phyloP scores from a whole-genome alignment of 2,888 invertebrate genomes.

The Acanthosoma haemorrhoidale region DNA sequence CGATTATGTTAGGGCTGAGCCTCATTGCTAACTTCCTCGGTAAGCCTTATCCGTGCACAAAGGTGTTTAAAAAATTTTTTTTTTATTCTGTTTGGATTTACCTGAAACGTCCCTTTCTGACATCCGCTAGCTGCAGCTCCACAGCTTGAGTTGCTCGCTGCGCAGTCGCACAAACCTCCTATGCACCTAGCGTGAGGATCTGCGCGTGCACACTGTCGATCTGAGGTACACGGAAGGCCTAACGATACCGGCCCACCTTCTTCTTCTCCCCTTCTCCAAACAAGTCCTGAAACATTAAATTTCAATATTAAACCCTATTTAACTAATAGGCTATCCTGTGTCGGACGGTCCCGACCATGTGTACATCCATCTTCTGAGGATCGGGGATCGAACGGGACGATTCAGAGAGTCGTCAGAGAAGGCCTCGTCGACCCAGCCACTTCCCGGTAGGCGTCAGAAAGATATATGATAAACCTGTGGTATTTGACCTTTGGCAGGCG shows the following conservation, averaged over 20 bases:
- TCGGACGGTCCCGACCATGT: no score
- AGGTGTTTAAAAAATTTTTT: background rate
- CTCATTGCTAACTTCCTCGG: no score
- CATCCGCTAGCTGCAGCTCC: conserved; percentile 71
- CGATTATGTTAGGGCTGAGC: no score
- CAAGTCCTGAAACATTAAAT: conserved; percentile 33
- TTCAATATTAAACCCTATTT: no score
- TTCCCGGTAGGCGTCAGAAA: no score
- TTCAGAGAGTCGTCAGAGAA: no score
- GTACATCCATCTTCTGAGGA: no score
- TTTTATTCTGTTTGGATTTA: conserved; percentile 44
- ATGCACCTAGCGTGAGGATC: conserved; percentile 72
- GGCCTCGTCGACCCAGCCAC: no score
- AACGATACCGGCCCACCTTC: conserved; percentile 56
- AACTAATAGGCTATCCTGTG: no score
- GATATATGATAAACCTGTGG: no score
- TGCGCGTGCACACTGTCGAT: conserved; percentile 72
- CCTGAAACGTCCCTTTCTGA: conserved; percentile 78
- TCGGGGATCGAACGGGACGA: no score
- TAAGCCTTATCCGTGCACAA: background rate
- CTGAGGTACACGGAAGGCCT: conserved; percentile 67
- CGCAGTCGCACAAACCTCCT: conserved; percentile 73
- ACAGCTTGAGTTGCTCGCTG: conserved; percentile 54
- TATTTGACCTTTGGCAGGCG: no score
- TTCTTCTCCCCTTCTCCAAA: conserved; percentile 36